Percentiles rank a stretch among this genome's conserved stretches.
These are phyloP conservation scores for Drosophila trichaetosa DNA, from an alignment of 2,888 invertebrate species.

Conservation along the genomic window DNA sequence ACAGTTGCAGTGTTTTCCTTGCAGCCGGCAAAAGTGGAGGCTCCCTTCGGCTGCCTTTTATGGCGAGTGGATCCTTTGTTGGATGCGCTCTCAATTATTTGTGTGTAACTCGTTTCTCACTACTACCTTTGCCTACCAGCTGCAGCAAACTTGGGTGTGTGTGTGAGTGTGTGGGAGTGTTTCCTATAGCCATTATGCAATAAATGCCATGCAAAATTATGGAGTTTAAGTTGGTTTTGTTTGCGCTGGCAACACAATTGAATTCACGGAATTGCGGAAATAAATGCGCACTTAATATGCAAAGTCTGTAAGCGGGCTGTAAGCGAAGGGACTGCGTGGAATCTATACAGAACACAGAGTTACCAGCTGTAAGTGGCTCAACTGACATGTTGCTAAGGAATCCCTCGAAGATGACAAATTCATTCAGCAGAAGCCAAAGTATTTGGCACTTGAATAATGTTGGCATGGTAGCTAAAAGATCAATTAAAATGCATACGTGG, in stretches of 20 bases:
- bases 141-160: not conserved
- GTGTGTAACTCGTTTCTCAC: slow-evolving; percentile 56
- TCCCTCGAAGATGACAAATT: not conserved
- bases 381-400: not conserved
- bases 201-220: slow-evolving; percentile 35
- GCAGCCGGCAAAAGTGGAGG: not conserved
- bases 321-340: not conserved
- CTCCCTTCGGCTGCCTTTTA: not conserved
- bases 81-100: slow-evolving; percentile 65
- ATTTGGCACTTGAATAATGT: not conserved
- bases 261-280: slow-evolving; percentile 46
- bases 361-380: slow-evolving; percentile 3
- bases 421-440: not conserved
- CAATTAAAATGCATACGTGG: no score
- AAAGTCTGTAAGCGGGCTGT: slow-evolving; percentile 20
- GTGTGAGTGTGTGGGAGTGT: not conserved
- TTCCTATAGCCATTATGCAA: slow-evolving; percentile 31
- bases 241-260: slow-evolving; percentile 52
- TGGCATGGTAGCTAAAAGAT: not conserved
- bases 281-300: slow-evolving; percentile 63
- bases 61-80: slow-evolving; percentile 54
- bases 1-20: slow-evolving; percentile 28
- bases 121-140: slow-evolving; percentile 31
- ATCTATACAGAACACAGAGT: not conserved
- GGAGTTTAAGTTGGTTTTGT: slow-evolving; percentile 41